Conservation (phyloP, 2,113 vertebrate species). For the Anhinga anhinga region DNA sequence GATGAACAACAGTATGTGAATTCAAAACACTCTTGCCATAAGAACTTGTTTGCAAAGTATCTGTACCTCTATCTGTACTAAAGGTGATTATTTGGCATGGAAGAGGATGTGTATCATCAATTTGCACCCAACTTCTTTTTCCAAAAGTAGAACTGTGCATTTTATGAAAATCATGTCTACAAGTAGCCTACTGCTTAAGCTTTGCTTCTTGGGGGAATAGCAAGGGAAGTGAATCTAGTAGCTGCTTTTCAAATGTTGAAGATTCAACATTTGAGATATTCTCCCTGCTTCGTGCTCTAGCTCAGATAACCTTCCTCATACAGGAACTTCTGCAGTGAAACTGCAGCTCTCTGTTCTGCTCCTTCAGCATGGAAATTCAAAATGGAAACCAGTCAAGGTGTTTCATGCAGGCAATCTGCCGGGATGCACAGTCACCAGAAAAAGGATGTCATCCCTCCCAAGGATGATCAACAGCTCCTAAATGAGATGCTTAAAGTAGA, state of each 20-base stretch:
- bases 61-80: background rate
- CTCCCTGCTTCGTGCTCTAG: background rate
- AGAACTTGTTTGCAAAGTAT: background rate
- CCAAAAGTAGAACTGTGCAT: background rate
- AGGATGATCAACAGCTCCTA: background rate
- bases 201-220: background rate
- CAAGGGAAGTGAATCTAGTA: background rate
- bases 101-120: background rate
- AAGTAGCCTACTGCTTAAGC: background rate
- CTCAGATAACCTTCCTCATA: background rate
- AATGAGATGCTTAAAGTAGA: background rate
- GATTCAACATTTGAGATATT: background rate
- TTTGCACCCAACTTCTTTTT: background rate
- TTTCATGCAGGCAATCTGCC: background rate
- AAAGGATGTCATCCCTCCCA: background rate
- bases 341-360: accelerated
- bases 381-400: background rate
- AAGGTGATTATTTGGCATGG: background rate
- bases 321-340: background rate
- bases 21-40: background rate
- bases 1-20: background rate
- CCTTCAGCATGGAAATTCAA: background rate
- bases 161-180: background rate
- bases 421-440: background rate
- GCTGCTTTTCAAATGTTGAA: background rate